Conservation (phyloP, 2,113 vertebrate species). For the Sander lucioperca region DNA sequence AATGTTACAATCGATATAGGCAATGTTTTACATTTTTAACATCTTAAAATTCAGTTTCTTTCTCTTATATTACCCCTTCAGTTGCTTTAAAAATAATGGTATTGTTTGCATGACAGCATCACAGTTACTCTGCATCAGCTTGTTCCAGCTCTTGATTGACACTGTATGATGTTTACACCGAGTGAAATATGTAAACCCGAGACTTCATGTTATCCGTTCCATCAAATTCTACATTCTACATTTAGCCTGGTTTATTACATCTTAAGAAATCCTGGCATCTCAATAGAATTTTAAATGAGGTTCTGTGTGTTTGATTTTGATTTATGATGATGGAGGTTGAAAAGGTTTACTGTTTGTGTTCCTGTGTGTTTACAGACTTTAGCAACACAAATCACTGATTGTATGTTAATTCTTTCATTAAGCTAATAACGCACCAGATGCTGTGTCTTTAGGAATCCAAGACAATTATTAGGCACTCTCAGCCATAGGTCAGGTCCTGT, state of each 20-base stretch:
- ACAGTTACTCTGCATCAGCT: no score
- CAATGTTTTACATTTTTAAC: not conserved
- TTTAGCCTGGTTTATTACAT: not conserved
- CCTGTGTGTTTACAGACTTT: not conserved
- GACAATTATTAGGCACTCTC: conserved; percentile 65
- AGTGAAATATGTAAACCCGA: not conserved
- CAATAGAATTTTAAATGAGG: conserved; percentile 3
- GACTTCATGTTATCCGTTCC: not conserved
- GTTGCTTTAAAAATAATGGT: not conserved
- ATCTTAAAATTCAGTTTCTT: not conserved
- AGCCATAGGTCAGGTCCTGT: conserved; percentile 54
- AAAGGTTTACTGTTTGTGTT: conserved; percentile 4
- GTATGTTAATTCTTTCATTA: conserved; percentile 4
- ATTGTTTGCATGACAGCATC: no score
- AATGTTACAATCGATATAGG: not conserved
- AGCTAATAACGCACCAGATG: conserved; percentile 32
- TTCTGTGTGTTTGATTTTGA: not conserved
- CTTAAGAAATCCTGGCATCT: conserved; percentile 7
- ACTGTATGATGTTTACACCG: not conserved
- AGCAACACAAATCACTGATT: conserved; percentile 24
- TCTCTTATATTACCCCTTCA: not conserved
- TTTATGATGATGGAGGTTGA: not conserved
- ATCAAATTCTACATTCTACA: not conserved
- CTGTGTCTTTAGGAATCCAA: conserved; percentile 41
- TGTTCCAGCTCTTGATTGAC: not conserved